Percentiles rank a stretch among this genome's conserved stretches.
Conservation (phyloP, 2,888 invertebrate genomes). For the Tipula helvola region DNA sequence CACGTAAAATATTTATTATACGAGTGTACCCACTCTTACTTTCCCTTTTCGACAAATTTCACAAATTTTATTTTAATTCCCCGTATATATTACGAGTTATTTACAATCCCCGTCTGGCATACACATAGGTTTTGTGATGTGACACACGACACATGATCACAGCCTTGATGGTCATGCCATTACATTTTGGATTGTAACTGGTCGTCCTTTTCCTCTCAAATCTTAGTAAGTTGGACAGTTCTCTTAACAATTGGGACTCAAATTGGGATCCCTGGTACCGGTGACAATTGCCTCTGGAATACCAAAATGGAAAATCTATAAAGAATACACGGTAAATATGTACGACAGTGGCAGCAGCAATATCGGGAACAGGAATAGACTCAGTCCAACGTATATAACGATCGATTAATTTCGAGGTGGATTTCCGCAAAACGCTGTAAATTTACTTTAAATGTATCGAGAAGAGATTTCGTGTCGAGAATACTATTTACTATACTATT, state of each 20-base stretch:
- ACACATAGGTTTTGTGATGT: too few species aligned
- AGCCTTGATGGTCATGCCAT: background rate
- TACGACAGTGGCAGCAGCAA: slow-evolving; percentile 18
- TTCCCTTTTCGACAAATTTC: too few species aligned
- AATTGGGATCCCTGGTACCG: slow-evolving; percentile 21
- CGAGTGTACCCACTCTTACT: too few species aligned
- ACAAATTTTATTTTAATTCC: too few species aligned
- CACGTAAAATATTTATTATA: too few species aligned
- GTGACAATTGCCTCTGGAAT: slow-evolving; percentile 16
- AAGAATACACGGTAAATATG: slow-evolving; percentile 12
- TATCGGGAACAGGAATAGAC: background rate
- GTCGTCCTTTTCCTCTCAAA: background rate
- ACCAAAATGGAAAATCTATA: slow-evolving; percentile 17
- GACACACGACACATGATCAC: too few species aligned
- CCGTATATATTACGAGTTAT: too few species aligned
- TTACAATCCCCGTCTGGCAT: too few species aligned
- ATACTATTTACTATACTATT: too few species aligned
- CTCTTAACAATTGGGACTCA: slow-evolving; percentile 19
- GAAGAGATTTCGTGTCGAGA: too few species aligned
- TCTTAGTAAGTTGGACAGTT: slow-evolving; percentile 9
- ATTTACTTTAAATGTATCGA: too few species aligned
- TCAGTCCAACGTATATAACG: background rate
- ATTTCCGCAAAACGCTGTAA: too few species aligned
- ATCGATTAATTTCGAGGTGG: background rate
- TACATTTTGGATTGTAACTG: background rate